These are phyloP conservation scores for Oscheius sp. DNA, from an alignment of 2,888 invertebrate genomes.

Conservation along the genomic window DNA sequence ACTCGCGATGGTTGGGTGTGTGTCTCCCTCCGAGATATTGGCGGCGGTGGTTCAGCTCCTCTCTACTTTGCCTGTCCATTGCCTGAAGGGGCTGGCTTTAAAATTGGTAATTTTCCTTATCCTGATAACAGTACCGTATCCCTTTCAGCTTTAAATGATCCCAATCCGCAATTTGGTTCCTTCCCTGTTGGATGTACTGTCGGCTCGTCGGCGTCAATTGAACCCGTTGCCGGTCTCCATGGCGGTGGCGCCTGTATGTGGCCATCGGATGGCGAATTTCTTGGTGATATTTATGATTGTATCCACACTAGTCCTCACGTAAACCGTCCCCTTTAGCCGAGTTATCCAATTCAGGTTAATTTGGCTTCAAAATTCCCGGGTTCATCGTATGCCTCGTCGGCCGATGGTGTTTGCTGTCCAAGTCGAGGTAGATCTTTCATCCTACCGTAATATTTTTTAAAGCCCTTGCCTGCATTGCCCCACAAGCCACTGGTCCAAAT, in stretches of 20 bases:
- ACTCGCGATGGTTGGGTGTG: slow-evolving; percentile 66
- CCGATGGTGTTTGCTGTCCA: slow-evolving; percentile 62
- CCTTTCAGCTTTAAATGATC: slow-evolving; percentile 54
- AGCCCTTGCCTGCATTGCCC: slow-evolving; percentile 61
- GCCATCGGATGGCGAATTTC: slow-evolving; percentile 60
- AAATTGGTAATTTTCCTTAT: slow-evolving; percentile 37
- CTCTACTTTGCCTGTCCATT: slow-evolving; percentile 61
- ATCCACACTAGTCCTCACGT: slow-evolving; percentile 61
- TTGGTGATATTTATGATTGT: slow-evolving; percentile 66
- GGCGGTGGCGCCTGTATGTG: slow-evolving; percentile 63
- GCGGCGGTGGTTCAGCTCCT: slow-evolving; percentile 56
- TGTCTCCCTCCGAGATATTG: slow-evolving; percentile 56
- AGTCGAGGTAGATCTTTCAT: slow-evolving; percentile 38
- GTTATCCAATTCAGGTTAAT: slow-evolving; percentile 41
- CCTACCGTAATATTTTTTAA: slow-evolving; percentile 9
- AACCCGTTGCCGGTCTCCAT: slow-evolving; percentile 59
- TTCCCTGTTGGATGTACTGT: slow-evolving; percentile 64
- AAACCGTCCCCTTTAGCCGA: neutral
- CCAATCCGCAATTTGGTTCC: slow-evolving; percentile 52
- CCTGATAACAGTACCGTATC: neutral
- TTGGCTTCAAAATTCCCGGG: slow-evolving; percentile 58
- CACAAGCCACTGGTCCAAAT: slow-evolving; percentile 60
- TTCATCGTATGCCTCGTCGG: slow-evolving; percentile 56
- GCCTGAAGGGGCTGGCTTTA: slow-evolving; percentile 64
- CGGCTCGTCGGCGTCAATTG: slow-evolving; percentile 55